Percentiles rank a stretch among this genome's conserved stretches.
phyloP scores from a whole-genome alignment of 2,113 vertebrate genomes.

The Paramormyrops kingsleyae region DNA sequence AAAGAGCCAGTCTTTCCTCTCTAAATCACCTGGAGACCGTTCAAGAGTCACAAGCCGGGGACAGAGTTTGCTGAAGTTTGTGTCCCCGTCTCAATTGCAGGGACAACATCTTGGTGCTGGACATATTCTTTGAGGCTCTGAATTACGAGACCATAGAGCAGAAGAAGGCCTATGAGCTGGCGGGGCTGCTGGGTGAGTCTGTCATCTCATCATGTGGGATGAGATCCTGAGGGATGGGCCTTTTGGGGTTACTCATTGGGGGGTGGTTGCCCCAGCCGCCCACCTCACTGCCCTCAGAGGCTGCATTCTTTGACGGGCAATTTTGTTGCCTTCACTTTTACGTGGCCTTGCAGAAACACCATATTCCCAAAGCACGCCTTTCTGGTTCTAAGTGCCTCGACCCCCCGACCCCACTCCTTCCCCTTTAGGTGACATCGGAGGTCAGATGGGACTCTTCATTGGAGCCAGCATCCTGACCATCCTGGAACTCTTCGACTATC shows the following conservation, averaged over 20 bases:
- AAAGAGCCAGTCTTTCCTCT: constrained; percentile 20
- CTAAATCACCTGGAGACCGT: background rate
- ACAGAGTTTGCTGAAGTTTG: background rate
- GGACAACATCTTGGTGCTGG: constrained; percentile 96
- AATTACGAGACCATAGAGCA: constrained; percentile 98
- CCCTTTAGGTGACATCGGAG: constrained; percentile 85
- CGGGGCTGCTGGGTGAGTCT: constrained; percentile 85
- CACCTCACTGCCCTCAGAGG: background rate
- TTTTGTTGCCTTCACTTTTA: background rate
- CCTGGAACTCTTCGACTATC: constrained; percentile 92
- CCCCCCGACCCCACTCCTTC: background rate
- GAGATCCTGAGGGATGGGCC: background rate
- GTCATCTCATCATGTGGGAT: background rate
- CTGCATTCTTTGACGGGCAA: background rate
- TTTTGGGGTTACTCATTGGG: background rate
- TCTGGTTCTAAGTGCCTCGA: background rate
- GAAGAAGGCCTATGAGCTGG: constrained; percentile 96
- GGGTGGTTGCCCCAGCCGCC: too few species aligned
- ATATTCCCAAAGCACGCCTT: constrained; percentile 20
- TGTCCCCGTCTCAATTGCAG: constrained; percentile 55
- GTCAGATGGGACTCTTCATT: constrained; percentile 97
- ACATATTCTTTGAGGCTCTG: constrained; percentile 95
- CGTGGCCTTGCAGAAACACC: constrained; percentile 8
- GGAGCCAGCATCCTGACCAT: constrained; percentile 94
- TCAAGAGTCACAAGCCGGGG: background rate